phyloP scores from a whole-genome alignment of 2,797 vertebrate species.

The Danio jaintianensis region DNA sequence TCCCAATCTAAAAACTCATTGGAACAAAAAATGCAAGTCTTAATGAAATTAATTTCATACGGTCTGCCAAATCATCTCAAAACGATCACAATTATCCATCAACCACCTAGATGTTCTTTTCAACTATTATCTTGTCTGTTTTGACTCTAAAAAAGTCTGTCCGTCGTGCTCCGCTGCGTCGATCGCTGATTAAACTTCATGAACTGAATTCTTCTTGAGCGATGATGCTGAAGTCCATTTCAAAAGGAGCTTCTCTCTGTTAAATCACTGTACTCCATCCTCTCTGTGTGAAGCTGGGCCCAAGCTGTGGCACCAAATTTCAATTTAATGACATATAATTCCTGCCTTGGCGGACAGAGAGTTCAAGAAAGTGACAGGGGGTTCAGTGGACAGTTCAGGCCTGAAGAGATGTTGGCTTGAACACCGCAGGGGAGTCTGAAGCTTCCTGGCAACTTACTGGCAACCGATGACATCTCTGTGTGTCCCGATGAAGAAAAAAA shows the following conservation, averaged over 20 bases:
- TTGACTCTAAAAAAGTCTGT: conserved; percentile 15
- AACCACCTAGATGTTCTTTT: neutral
- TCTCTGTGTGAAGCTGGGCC: conserved; percentile 64
- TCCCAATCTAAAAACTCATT: too few relatives aligned
- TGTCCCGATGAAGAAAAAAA: neutral
- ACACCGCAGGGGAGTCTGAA: conserved; percentile 63
- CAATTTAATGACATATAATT: conserved; percentile 67
- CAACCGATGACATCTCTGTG: conserved; percentile 60
- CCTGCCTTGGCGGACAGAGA: conserved; percentile 58
- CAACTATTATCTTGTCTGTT: neutral
- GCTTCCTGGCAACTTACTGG: conserved; percentile 74
- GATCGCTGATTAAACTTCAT: conserved; percentile 25
- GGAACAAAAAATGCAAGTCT: too few relatives aligned
- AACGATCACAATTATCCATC: neutral
- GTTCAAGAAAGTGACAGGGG: conserved; percentile 62
- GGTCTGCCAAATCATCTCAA: neutral
- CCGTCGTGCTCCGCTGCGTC: neutral
- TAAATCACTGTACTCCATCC: conserved; percentile 50
- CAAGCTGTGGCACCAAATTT: conserved; percentile 72
- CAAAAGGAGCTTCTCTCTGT: conserved; percentile 42
- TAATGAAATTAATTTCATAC: neutral
- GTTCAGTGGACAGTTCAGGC: conserved; percentile 66
- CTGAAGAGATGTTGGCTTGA: conserved; percentile 63
- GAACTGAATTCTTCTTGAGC: conserved; percentile 20
- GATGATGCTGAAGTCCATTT: conserved; percentile 34